These are phyloP conservation scores for Syngnathus typhle DNA, from an alignment of 2,113 vertebrate species.

Conservation along the genomic window DNA sequence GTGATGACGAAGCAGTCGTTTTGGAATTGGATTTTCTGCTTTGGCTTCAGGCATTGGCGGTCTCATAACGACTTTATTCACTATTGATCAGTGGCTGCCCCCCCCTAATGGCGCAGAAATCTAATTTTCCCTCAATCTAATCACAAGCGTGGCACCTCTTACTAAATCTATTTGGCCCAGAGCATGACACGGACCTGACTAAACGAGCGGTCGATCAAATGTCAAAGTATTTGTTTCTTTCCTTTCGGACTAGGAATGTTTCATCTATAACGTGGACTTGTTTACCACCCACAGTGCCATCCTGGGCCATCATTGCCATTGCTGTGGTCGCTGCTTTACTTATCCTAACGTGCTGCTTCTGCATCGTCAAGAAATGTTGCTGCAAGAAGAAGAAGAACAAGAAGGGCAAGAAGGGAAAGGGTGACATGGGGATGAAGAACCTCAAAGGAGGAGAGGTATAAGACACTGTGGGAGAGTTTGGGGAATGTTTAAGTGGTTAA, in stretches of 20 bases:
- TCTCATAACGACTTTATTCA: slow-evolving; percentile 60
- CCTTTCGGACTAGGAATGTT: slow-evolving; percentile 18
- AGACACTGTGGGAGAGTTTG: slow-evolving; percentile 19
- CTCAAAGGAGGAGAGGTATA: slow-evolving; percentile 82
- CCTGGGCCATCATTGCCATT: slow-evolving; percentile 93
- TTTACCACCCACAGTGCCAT: slow-evolving; percentile 75
- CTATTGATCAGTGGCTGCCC: slow-evolving; percentile 57
- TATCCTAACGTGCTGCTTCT: slow-evolving; percentile 94
- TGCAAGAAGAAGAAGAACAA: slow-evolving; percentile 99
- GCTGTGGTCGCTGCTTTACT: slow-evolving; percentile 87
- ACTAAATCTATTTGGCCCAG: slow-evolving; percentile 55
- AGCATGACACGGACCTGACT: slow-evolving; percentile 36
- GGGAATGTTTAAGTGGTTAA: neutral
- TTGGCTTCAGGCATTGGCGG: slow-evolving; percentile 42
- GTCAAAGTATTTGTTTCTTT: slow-evolving; percentile 45
- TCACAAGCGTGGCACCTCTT: slow-evolving; percentile 47
- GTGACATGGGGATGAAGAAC: slow-evolving; percentile 97
- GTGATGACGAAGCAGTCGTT: slow-evolving; percentile 22
- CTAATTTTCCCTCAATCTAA: slow-evolving; percentile 52
- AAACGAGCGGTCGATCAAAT: slow-evolving; percentile 50
- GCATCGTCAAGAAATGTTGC: slow-evolving; percentile 97
- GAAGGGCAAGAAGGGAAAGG: slow-evolving; percentile 95
- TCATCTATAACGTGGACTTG: slow-evolving; percentile 24
- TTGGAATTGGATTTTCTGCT: slow-evolving; percentile 35
- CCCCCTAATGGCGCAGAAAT: slow-evolving; percentile 55